Evolutionary conservation across 1,140 invertebrate genomes (phyloP), one percentile per base, ranked within the genome.

Genomic region (Oncopeltus fasciatus): DNA sequence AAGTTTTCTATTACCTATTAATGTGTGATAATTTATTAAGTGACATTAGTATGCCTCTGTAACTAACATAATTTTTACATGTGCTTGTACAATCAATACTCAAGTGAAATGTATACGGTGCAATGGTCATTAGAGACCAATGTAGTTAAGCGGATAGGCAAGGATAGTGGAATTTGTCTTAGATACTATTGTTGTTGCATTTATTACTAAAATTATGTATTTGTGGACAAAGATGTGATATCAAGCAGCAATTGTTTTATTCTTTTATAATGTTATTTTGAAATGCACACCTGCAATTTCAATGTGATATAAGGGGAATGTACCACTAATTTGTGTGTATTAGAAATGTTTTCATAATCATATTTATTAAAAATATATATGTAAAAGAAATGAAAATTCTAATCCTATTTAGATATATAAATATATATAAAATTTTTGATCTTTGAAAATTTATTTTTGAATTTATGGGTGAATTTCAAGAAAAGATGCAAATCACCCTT

Each of bases 401-500:
- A 38, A 38, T 38, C 31, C 31, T 8, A 14, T 38, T 38, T 38
- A 38, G 31, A 38, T 38, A 38, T 38, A 38, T 38, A 14, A 8
- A n/a, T n/a, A n/a, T n/a, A n/a, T n/a, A n/a, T n/a, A n/a, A n/a
- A n/a, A n/a, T n/a, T 8, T 38, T 38, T 38, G 31, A 38, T 38
- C 31, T 38, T 38, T 38, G 14, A 38, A 38, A 38, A 38, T 38
- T 38, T 38, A 38, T 38, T 38, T 38, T 38, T 38, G 14, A 38
- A 38, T 38, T 38, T 38, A 8, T 38, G 31, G 31, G 31, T 38
- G 31, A 38, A 38, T 38, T 38, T 38, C 14, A 38, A 8, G 14
- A 38, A 38, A 8, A 38, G 65, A 76, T 87, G 70, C 81, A 83
- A 67, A 87, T 87, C 21, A 83, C 80, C 44, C 67, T 87, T 57